Evolutionary conservation across 1,140 invertebrate genomes (phyloP), one percentile per base, ranked within the genome.

Genomic region (Dendrolimus punctatus): DNA sequence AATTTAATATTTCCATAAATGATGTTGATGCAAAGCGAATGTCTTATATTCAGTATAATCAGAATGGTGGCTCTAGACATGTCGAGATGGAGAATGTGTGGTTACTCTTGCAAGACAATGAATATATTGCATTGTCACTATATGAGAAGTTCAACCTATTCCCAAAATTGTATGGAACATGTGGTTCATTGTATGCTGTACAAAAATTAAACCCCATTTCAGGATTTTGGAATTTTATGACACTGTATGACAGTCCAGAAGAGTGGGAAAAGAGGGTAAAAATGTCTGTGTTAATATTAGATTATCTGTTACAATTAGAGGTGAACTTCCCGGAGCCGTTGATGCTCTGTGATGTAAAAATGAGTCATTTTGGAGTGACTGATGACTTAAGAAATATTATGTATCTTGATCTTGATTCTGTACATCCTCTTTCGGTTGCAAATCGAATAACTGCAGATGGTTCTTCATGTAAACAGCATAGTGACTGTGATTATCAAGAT

Each of bases 401-500:
- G 23, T 23, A 23, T 23, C 23, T 23, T 23, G 23, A 23, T 23
- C 23, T 23, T 23, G 23, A 23, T 23, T 23, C 23, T 23, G 23
- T 23, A 23, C 23, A 23, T 23, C 23, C 23, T 3, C 23, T 23
- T 23, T 23, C 23, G 1, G 23, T 23, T 23, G 23, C 23, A 23
- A 23, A 81, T 57, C 70, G 68, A 38, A 68, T 89, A 4, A 84
- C 87, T 2, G 77, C 71, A 40, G 72, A 89, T 9, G 74, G 69
- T 8, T 57, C 65, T 1, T 91, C 91, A 69, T 74, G 83, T 8
- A 79, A 65, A 7, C 85, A 92, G 64, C 74, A 93, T 67, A 74
- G 88, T 47, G 91, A 93, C 56, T 93, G 92, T 73, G 89, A 91
- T 68, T 91, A 89, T 65, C 90, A 91, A 63, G 91, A 93, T 63